Base-by-base conservation (phyloP, 1,140 invertebrate genomes). In the Sarcophaga bullata region DNA sequence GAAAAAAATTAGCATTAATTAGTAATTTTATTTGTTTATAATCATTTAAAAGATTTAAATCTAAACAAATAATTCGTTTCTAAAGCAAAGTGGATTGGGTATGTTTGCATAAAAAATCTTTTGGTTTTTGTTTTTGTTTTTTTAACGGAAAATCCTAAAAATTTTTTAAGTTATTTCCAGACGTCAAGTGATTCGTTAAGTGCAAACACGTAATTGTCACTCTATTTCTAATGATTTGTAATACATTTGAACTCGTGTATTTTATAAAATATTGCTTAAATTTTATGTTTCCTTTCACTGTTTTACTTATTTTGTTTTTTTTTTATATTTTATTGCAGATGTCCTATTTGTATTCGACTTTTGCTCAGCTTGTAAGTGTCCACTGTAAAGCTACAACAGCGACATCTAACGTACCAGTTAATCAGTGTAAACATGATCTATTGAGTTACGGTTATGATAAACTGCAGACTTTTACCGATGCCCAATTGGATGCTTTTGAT, bases 341-440 rank as follows among this genome's bases (percentile, higher is more conserved):
- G 91, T 94, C 92, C 84, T 93, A 94, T 85, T 89, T 95, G 13
- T 94, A 94, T 86, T 93, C 92, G 81, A 91, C 94, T 86, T 95
- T 94, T 87, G 93, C 92, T 37, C 92, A 93, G 86, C 92, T 94
- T 90, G 94, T 94, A 37, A 91, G 93, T 78, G 91, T 92, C 76
- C 93, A 92, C 85, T 95, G 94, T 84, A 90, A 90, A 83, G 85
- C 89, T 19, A 94, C 93, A 81, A 84, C 84, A 15, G 62, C 81
- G 15, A 85, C 85, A 11, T 88, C 91, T 13, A 91, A 91, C 13
- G 92, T 92, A 0, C 90, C 91, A 25, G 92, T 92, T 86, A 91
- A 92, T 75, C 92, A 94, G 86, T 95, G 94, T 87, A 93, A 92
- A 85, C 93, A 93, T 86, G 92, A 94, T 85, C 87, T 95, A 48